Percentiles rank a stretch among this genome's conserved stretches.
Conservation (phyloP, 2,797 vertebrate genomes). For the Clarias laeviceps region DNA sequence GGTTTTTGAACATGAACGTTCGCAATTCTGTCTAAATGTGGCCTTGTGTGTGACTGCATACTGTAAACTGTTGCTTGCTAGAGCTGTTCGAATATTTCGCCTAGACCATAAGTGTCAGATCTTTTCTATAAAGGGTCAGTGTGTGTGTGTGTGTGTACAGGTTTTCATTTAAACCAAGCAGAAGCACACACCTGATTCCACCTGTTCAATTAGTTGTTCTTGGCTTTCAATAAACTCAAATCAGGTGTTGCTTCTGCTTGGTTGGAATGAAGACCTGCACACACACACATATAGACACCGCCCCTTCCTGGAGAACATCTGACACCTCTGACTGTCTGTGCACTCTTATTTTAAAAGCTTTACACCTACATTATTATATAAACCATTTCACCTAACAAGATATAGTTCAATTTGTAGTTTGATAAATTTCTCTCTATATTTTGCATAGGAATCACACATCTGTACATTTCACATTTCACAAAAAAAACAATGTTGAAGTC, state of each 20-base stretch:
- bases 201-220: too few species aligned
- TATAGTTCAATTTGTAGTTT: slow-evolving; percentile 54
- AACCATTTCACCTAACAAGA: slow-evolving; percentile 39
- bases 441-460: slow-evolving; percentile 80
- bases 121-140: too few species aligned
- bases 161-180: too few species aligned
- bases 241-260: too few species aligned
- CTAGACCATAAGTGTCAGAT: neutral
- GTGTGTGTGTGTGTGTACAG: too few species aligned
- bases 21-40: slow-evolving; percentile 21
- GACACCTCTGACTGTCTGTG: neutral
- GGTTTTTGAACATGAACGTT: slow-evolving; percentile 11
- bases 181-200: too few species aligned
- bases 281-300: too few species aligned
- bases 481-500: neutral
- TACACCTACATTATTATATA: slow-evolving; percentile 45
- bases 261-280: too few species aligned
- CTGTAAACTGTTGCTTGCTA: slow-evolving; percentile 38
- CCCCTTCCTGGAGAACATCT: too few species aligned
- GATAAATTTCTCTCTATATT: slow-evolving; percentile 58
- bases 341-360: slow-evolving; percentile 36
- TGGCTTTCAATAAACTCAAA: too few species aligned
- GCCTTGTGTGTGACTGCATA: slow-evolving; percentile 39
- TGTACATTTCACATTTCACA: slow-evolving; percentile 55
- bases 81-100: slow-evolving; percentile 18